phyloP scores from a whole-genome alignment of 1,140 invertebrate species.

The Cotesia chilonis region DNA sequence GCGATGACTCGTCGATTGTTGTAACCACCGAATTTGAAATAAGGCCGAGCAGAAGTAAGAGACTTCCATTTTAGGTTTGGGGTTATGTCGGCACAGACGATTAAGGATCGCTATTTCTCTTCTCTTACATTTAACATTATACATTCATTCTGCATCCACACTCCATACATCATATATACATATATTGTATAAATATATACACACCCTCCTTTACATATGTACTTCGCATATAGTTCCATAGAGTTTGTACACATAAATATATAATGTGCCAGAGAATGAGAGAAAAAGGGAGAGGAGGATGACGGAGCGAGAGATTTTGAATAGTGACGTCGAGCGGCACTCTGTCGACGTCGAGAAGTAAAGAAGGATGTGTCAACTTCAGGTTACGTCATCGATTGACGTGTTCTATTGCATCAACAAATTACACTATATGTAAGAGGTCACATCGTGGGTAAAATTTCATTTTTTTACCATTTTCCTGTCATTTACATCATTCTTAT shows the following conservation, averaged over 20 bases:
- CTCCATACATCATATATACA: too few species aligned
- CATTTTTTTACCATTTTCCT: too few species aligned
- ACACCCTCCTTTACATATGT: too few species aligned
- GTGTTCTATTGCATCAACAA: background rate
- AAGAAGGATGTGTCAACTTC: constrained; percentile 12
- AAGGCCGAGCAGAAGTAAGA: constrained; percentile 2
- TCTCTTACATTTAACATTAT: background rate
- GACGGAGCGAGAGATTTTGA: background rate
- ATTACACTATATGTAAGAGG: background rate
- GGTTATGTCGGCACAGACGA: constrained; percentile 1
- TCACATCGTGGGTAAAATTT: too few species aligned
- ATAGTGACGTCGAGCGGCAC: constrained; percentile 5
- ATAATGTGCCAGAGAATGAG: too few species aligned
- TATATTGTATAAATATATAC: too few species aligned
- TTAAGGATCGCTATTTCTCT: constrained; percentile 9
- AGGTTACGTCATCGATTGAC: constrained; percentile 1
- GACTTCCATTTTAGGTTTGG: background rate
- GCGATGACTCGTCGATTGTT: constrained; percentile 17
- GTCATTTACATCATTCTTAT: too few species aligned
- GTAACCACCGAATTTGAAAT: constrained; percentile 15
- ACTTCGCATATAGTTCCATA: too few species aligned
- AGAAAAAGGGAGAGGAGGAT: too few species aligned
- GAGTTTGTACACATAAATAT: too few species aligned
- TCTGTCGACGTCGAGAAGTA: constrained; percentile 5
- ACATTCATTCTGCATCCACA: too few species aligned